Evolutionary conservation across 2,113 vertebrate genomes (phyloP).

Genomic region (Macquaria ambigua): DNA sequence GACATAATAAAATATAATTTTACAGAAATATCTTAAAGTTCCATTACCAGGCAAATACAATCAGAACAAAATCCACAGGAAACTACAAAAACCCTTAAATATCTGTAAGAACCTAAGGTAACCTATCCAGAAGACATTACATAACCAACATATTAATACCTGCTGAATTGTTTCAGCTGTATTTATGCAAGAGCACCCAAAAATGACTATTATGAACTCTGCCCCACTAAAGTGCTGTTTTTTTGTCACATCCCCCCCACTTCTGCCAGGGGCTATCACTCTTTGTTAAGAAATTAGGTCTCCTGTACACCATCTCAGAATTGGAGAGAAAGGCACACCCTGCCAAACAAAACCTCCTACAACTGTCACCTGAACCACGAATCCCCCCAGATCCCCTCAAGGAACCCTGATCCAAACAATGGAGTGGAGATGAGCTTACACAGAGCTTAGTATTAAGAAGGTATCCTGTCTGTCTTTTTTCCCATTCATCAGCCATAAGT

Average conservation of each 20-base stretch:
- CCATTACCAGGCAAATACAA: background rate
- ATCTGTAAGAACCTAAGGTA: background rate
- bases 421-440: conserved; percentile 45
- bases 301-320: conserved; percentile 32
- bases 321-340: conserved; percentile 54
- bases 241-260: background rate
- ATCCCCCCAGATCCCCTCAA: conserved; percentile 37
- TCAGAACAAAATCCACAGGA: background rate
- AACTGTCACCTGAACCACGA: conserved; percentile 57
- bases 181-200: background rate
- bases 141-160: background rate
- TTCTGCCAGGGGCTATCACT: conserved; percentile 35
- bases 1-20: background rate
- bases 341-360: conserved; percentile 57
- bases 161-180: background rate
- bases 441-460: conserved; percentile 1
- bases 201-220: background rate
- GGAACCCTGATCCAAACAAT: conserved; percentile 48
- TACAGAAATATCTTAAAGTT: background rate
- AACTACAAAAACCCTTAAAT: background rate
- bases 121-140: background rate
- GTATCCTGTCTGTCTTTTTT: background rate
- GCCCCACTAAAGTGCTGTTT: background rate
- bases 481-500: conserved; percentile 27
- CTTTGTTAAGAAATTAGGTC: conserved; percentile 69